phyloP scores from a whole-genome alignment of 2,888 invertebrate species.

The Neocrepidodera transversa region DNA sequence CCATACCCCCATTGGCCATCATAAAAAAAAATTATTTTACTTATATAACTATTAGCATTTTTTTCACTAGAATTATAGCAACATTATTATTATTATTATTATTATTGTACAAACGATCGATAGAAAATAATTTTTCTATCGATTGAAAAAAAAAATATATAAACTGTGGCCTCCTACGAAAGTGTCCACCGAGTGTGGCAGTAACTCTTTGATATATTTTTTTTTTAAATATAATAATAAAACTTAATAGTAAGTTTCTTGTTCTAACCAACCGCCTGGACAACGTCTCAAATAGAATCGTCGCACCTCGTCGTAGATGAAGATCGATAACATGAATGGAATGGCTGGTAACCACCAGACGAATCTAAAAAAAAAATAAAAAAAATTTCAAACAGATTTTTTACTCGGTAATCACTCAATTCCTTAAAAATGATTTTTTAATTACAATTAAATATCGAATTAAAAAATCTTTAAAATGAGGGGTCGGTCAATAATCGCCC shows the following conservation, averaged over 20 bases:
- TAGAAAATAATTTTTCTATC: slow-evolving; percentile 58
- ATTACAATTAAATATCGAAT: too few species aligned
- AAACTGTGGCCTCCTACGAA: slow-evolving; percentile 43
- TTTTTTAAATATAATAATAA: too few species aligned
- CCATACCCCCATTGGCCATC: too few species aligned
- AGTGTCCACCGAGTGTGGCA: slow-evolving; percentile 51
- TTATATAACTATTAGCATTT: too few species aligned
- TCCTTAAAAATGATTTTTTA: too few species aligned
- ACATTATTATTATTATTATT: too few species aligned
- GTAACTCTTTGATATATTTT: slow-evolving; percentile 51
- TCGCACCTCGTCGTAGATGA: slow-evolving; percentile 98
- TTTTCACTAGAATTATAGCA: slow-evolving; percentile 59
- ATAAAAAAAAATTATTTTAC: too few species aligned
- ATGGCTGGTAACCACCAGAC: slow-evolving; percentile 99
- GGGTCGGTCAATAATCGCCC: too few species aligned
- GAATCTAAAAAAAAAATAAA: slow-evolving; percentile 70
- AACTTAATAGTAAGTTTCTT: slow-evolving; percentile 96
- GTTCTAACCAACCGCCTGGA: slow-evolving; percentile 98
- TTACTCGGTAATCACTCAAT: too few species aligned
- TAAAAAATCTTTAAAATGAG: too few species aligned
- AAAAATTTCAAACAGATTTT: neutral
- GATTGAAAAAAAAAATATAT: too few species aligned
- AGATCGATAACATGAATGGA: slow-evolving; percentile 97
- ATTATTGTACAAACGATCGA: slow-evolving; percentile 60
- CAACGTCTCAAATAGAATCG: slow-evolving; percentile 97